Evolutionary conservation across 1,140 invertebrate genomes (phyloP), one percentile per base, ranked within the genome.

Genomic region (Caerostris extrusa): DNA sequence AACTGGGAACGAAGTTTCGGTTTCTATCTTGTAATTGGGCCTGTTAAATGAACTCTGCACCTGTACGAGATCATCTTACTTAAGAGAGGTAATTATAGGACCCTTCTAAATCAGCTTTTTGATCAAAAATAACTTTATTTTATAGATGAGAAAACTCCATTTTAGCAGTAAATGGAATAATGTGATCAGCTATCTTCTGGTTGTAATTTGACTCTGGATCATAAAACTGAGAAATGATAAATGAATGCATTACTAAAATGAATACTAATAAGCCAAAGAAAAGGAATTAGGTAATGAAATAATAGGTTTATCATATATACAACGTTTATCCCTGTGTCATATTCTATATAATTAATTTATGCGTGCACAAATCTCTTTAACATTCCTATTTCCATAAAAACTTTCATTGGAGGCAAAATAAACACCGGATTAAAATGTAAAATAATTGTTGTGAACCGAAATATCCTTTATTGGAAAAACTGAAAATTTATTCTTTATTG

Each of bases 21-120:
- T 61, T 60, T 81, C 61, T 67, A 92, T 92, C 90, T 85, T 92
- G 77, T 92, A 92, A 92, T 92, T 92, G 90, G 69, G 58, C 58
- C 82, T 83, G 90, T 92, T 83, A 92, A 92, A 92, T 92, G 85
- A 92, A 60, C 60, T 64, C 82, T 53, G 86, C 61, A 50, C 90
- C 69, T 88, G 14, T 57, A 8, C 77, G 56, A 86, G 81, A n/a
- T 69, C 53, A 85, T 64, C 82, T n/a, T 69, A 14, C 81, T 57
- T 19, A 85, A 67, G 60, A 83, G 82, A 77, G 58, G 90, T 85
- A 92, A 92, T 92, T 92, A 92, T 53, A 55, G 10, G 14, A 85
- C 34, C 90, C 57, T 53, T 55, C 88, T 58, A 82, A 69, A 90
- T 85, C 90, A 64, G 10, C 81, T 81, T 60, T 56, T 60, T 56